Conservation (phyloP, 92 coral and sea anemone species). For the Virgularia gustaviana region DNA sequence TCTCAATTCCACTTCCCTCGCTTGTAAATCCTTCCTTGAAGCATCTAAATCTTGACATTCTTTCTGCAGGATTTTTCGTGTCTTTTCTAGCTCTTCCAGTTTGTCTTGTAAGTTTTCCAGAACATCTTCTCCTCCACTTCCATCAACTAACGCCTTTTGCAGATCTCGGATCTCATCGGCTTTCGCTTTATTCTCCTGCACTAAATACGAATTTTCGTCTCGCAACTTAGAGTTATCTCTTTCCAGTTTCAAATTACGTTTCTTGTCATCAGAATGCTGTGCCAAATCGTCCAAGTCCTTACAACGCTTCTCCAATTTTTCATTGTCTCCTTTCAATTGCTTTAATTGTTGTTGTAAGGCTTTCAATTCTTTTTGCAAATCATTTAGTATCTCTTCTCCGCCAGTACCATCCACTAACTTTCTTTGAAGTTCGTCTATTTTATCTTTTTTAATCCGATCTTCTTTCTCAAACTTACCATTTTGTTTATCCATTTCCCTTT, state of each 20-base stretch:
- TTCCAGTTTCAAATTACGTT: constrained; percentile 38
- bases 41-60: constrained; percentile 58
- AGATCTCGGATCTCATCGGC: neutral
- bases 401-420: constrained; percentile 11
- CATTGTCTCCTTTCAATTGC: constrained; percentile 65
- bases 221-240: constrained; percentile 52
- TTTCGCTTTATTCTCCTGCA: constrained; percentile 40
- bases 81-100: constrained; percentile 41
- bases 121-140: constrained; percentile 39
- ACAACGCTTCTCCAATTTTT: constrained; percentile 58
- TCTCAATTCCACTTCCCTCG: neutral
- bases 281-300: constrained; percentile 77
- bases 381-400: constrained; percentile 70
- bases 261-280: constrained; percentile 65
- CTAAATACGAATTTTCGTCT: constrained; percentile 51
- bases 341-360: constrained; percentile 56
- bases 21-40: neutral
- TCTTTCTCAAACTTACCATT: constrained; percentile 55
- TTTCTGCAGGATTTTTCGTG: neutral
- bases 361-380: constrained; percentile 60
- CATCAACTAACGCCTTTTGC: neutral
- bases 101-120: constrained; percentile 59
- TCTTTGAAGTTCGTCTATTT: constrained; percentile 56
- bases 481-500: constrained; percentile 44
- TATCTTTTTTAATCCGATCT: constrained; percentile 48